A percentile compares a stretch with the other conserved stretches of the same genome.
Evolutionary conservation across 53 echinoderm and acorn worm genomes (phyloP).

Genomic region (Paelopatides confundens): DNA sequence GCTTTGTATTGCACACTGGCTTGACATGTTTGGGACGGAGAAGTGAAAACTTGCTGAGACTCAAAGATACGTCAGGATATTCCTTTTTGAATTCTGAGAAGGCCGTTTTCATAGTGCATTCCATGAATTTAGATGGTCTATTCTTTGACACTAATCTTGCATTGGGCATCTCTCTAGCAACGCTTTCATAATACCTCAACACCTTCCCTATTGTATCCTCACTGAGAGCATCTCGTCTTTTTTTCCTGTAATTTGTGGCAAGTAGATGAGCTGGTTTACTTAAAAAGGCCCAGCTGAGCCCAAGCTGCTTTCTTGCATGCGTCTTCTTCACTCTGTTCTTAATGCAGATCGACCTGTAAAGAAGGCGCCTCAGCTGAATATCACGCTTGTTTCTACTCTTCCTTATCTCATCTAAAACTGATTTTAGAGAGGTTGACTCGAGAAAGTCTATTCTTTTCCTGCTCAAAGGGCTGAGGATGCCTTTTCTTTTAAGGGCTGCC

Average conservation of each 20-base stretch:
- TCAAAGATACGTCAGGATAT: slow-evolving; percentile 38
- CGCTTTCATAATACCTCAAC: background rate
- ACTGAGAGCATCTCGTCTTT: slow-evolving; percentile 29
- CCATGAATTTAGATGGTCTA: slow-evolving; percentile 48
- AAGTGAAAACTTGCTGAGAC: slow-evolving; percentile 29
- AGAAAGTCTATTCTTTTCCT: slow-evolving; percentile 1
- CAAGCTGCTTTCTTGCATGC: slow-evolving; percentile 46
- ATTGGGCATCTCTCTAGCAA: too few species aligned
- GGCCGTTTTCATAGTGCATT: slow-evolving; percentile 47
- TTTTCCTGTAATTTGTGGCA: slow-evolving; percentile 1
- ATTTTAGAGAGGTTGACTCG: slow-evolving; percentile 34
- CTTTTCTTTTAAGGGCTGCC: slow-evolving; percentile 31
- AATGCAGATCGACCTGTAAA: slow-evolving; percentile 35
- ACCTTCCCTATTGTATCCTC: slow-evolving; percentile 5
- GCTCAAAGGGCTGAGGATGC: slow-evolving; percentile 28
- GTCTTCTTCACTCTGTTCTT: slow-evolving; percentile 64
- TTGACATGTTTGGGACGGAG: slow-evolving; percentile 42
- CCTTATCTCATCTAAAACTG: slow-evolving; percentile 48
- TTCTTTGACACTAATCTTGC: background rate
- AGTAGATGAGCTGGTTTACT: slow-evolving; percentile 1
- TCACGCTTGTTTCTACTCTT: slow-evolving; percentile 40
- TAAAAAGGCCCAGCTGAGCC: slow-evolving; percentile 39
- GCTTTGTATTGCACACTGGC: slow-evolving; percentile 50
- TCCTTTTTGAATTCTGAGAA: slow-evolving; percentile 43
- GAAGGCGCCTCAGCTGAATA: slow-evolving; percentile 37